phyloP scores from a whole-genome alignment of 2,113 vertebrate species.

The Orthonyx spaldingii region DNA sequence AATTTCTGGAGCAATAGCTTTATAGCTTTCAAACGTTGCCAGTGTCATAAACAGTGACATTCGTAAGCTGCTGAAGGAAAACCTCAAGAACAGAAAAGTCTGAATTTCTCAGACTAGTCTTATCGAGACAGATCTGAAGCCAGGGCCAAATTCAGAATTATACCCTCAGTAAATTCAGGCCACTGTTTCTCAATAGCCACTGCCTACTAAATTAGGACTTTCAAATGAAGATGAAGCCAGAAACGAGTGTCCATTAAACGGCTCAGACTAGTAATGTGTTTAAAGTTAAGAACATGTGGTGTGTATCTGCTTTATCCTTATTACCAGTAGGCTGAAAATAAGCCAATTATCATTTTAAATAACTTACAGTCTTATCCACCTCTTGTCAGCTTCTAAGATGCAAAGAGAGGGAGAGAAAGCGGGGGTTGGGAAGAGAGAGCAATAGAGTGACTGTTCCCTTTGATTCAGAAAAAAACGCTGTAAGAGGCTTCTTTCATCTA shows the following conservation, averaged over 20 bases:
- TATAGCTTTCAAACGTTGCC: conserved; percentile 38
- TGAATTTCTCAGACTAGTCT: conserved; percentile 15
- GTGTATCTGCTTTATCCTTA: neutral
- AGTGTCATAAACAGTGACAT: conserved; percentile 51
- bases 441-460: neutral
- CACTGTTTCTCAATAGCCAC: neutral
- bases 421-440: neutral
- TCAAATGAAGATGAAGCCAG: neutral
- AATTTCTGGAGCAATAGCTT: conserved; percentile 43
- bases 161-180: neutral
- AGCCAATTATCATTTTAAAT: conserved; percentile 22
- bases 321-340: conserved; percentile 8
- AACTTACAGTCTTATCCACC: neutral
- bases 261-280: neutral
- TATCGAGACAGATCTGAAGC: conserved; percentile 15
- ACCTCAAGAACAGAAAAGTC: conserved; percentile 23
- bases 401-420: neutral
- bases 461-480: neutral
- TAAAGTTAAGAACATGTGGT: neutral
- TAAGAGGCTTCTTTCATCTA: neutral
- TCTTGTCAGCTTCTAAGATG: neutral
- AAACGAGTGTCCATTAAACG: neutral
- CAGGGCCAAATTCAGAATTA: conserved; percentile 23
- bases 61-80: conserved; percentile 32
- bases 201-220: neutral